Evolutionary conservation across 1,140 invertebrate genomes (phyloP), one percentile per base, ranked within the genome.

Genomic region (Dinoponera quadriceps): DNA sequence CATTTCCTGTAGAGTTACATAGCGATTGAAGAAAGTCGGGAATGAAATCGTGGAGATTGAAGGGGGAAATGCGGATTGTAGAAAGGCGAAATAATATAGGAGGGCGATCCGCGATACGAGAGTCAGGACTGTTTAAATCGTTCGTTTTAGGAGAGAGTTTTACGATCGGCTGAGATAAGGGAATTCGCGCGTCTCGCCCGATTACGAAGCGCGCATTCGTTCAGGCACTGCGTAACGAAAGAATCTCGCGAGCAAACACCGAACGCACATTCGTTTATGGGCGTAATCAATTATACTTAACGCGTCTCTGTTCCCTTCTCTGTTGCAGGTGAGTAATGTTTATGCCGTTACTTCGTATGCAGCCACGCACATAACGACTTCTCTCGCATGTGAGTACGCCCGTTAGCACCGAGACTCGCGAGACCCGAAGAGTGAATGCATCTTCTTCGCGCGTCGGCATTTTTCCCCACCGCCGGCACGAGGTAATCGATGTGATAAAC

Each of bases 311-410:
- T 84, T 54, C 44, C 78, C 69, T 66, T 20, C 71, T 88, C 38
- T 88, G 80, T 92, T 92, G 38, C 90, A 92, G 91, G 91, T 92
- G 90, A 92, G 91, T 92, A 92, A 85, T 77, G 29, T 71, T 75
- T 85, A 80, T 59, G 16, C 71, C 49, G 51, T 78, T 78, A 57
- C 33, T 69, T 44, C 22, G 14, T 80, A 25, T 69, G 33, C 69
- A 77, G 29, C 27, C 29, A 27, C 49, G 33, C 22, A 48, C 51
- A 48, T 22, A 80, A 59, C 51, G 63, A 57, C 25, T 18, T 71
- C 22, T 57, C 44, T 49, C 38, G 63, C 65, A 69, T 44, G 75
- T 80, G 33, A 80, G 75, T 80, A 80, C 4, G 11, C 16, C 9
- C 20, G 9, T 77, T 63, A 7, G 33, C 60, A 29, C 20, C 18